Percentiles rank a stretch among this genome's conserved stretches.
phyloP scores from a whole-genome alignment of 2,888 invertebrate genomes.

The Aleiodes leptofemur region DNA sequence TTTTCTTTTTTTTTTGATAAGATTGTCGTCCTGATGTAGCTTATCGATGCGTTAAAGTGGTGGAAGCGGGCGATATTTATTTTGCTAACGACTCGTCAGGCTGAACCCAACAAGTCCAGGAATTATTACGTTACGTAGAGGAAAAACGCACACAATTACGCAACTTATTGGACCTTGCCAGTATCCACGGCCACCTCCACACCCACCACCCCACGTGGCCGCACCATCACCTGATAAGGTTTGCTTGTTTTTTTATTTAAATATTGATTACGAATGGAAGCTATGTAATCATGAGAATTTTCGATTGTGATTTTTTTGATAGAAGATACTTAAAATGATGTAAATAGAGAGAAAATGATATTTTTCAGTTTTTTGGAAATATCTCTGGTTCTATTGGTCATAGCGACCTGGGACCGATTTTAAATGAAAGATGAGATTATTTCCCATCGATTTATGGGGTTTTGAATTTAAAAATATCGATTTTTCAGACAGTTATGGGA shows the following conservation, averaged over 20 bases:
- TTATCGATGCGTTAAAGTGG: conserved; percentile 51
- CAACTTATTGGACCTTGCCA: conserved; percentile 53
- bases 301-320: too few species aligned
- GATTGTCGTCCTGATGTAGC: conserved; percentile 64
- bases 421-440: too few species aligned
- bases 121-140: conserved; percentile 54
- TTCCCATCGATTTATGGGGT: too few species aligned
- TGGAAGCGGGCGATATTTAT: conserved; percentile 51
- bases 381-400: too few species aligned
- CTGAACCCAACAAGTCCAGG: conserved; percentile 64
- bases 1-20: conserved; percentile 1
- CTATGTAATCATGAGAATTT: too few species aligned
- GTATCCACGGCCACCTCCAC: conserved; percentile 64
- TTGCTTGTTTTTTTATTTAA: conserved; percentile 9
- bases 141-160: conserved; percentile 46
- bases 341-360: too few species aligned
- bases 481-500: too few species aligned
- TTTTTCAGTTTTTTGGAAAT: too few species aligned
- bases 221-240: conserved; percentile 74
- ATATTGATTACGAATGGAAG: too few species aligned
- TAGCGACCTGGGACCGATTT: too few species aligned
- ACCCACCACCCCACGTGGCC: conserved; percentile 73
- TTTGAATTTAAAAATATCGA: too few species aligned
- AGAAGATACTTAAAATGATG: too few species aligned
- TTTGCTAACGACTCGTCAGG: conserved; percentile 62